phyloP scores from a whole-genome alignment of 2,888 invertebrate genomes.

The Drosophila mayaguana region DNA sequence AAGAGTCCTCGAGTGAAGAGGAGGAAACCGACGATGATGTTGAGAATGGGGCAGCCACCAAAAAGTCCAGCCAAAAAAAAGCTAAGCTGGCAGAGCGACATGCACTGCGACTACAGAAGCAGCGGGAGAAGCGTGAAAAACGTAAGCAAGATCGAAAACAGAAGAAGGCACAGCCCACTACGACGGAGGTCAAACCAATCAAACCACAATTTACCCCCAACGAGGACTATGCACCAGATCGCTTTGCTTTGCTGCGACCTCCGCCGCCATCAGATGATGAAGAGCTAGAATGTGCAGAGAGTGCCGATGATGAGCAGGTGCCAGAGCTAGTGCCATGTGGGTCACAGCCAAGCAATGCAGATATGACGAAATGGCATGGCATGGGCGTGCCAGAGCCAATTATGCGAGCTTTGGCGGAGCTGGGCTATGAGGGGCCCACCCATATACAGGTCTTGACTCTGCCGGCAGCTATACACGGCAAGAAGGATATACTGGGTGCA shows the following conservation, averaged over 20 bases:
- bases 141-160: conserved; percentile 52
- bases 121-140: conserved; percentile 65
- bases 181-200: not conserved
- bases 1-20: conserved; percentile 32
- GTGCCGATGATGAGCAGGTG: conserved; percentile 47
- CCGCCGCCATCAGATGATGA: conserved; percentile 57
- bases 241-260: conserved; percentile 80
- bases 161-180: conserved; percentile 24
- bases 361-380: conserved; percentile 87
- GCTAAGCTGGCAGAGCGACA: conserved; percentile 69
- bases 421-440: conserved; percentile 93
- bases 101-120: conserved; percentile 55
- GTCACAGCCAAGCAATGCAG: conserved; percentile 5
- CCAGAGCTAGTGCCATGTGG: conserved; percentile 30
- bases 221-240: conserved; percentile 59
- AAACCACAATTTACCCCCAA: conserved; percentile 30
- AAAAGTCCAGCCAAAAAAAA: conserved; percentile 63
- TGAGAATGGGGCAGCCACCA: conserved; percentile 22
- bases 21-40: conserved; percentile 42
- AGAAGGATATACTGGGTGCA: conserved; percentile 97
- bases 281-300: conserved; percentile 18
- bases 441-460: conserved; percentile 93
- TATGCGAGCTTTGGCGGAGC: conserved; percentile 90
- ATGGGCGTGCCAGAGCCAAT: conserved; percentile 89
- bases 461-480: conserved; percentile 93